Evolutionary conservation across 2,888 invertebrate genomes (phyloP).

Genomic region (Pinctada fucata): DNA sequence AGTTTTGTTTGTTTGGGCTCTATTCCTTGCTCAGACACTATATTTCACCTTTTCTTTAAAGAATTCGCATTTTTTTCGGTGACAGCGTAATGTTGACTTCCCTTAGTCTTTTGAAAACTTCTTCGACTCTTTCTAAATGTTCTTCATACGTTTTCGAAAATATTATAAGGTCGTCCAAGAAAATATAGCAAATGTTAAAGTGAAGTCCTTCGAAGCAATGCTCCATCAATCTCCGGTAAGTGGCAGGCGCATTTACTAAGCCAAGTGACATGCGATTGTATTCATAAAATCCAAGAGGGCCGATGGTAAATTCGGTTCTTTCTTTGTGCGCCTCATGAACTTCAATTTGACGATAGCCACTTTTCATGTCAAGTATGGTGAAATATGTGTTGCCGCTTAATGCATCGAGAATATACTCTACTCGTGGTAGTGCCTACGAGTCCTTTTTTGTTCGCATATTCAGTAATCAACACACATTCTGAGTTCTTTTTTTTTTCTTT

Average conservation of each 20-base stretch:
- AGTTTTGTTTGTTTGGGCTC: too few relatives aligned
- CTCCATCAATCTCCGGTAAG: neutral
- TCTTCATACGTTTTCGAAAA: neutral
- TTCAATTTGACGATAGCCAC: neutral
- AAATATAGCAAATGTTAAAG: neutral
- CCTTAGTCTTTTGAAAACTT: neutral
- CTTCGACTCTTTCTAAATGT: neutral
- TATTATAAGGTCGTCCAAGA: neutral
- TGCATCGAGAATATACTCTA: neutral
- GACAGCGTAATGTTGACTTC: too few relatives aligned
- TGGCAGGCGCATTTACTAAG: neutral
- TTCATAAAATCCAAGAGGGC: neutral
- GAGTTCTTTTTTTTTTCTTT: neutral
- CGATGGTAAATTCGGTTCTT: neutral
- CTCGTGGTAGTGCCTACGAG: neutral
- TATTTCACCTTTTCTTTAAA: too few relatives aligned
- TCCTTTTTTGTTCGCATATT: neutral
- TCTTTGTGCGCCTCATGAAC: neutral
- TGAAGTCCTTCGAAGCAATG: neutral
- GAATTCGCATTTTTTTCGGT: too few relatives aligned
- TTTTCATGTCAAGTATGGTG: neutral
- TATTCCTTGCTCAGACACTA: too few relatives aligned
- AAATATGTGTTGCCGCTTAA: neutral
- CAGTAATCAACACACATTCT: neutral
- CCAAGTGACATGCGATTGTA: neutral